These are phyloP conservation scores for Aphyosemion australe DNA, from an alignment of 2,113 vertebrate species.

Conservation along the genomic window DNA sequence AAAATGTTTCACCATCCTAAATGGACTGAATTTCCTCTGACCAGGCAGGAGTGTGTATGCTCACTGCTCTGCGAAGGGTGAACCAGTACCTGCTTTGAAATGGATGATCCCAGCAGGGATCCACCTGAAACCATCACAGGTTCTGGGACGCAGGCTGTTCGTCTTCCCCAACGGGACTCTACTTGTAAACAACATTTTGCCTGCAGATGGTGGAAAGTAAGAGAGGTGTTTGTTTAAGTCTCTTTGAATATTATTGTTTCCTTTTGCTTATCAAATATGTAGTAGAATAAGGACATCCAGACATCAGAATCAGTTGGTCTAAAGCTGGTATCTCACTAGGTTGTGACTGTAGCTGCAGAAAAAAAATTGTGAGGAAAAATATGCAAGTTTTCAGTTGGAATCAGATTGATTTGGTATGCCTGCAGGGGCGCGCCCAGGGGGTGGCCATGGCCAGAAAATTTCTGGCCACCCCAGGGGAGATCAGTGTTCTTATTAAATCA, in stretches of 20 bases:
- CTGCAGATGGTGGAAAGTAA: conserved; percentile 74
- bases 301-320: too few species aligned
- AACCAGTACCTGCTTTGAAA: conserved; percentile 74
- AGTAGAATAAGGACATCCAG: too few species aligned
- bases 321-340: too few species aligned
- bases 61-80: conserved; percentile 78
- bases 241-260: not conserved
- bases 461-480: too few species aligned
- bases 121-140: conserved; percentile 78
- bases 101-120: conserved; percentile 76
- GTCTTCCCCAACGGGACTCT: conserved; percentile 82
- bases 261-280: too few species aligned
- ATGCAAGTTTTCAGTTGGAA: too few species aligned
- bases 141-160: conserved; percentile 73
- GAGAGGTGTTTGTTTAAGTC: not conserved
- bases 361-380: too few species aligned
- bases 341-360: too few species aligned
- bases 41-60: conserved; percentile 73
- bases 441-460: too few species aligned
- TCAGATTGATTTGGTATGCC: too few species aligned
- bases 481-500: too few species aligned
- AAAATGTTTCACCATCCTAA: not conserved
- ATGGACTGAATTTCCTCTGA: conserved; percentile 14
- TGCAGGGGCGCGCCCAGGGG: too few species aligned
- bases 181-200: conserved; percentile 67